Base-by-base conservation (phyloP, 2,888 invertebrate genomes). In the Drosophila prostipennis region DNA sequence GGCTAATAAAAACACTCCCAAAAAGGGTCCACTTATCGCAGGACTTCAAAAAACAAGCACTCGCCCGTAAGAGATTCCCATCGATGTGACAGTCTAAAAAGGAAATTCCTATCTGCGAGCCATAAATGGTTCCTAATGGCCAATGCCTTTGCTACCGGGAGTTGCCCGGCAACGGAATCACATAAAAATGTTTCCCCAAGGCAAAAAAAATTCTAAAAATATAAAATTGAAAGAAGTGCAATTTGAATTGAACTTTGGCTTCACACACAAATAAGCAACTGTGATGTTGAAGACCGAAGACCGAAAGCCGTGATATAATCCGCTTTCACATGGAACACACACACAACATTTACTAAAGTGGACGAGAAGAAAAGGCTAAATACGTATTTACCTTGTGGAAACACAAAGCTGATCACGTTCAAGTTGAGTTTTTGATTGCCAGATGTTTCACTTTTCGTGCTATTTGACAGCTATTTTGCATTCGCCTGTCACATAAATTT, bases 21-120 rank as follows among this genome's bases (percentile, higher is more conserved):
- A 70, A 58, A 58, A 58, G 48, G 71, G 71, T 68, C 48, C 42
- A 32, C 71, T 70, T 68, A 70, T 49, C 71, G 56, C 69, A 68
- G 45, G 40, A 19, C 43, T 29, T 34, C 11, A 34, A 65, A 65
- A 65, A 65, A 34, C 39, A 13, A 39, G 69, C 69, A 45, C 26
- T 39, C 34, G 16, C 32, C 69, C 56, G 16, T 55, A 19, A 32
- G 69, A 69, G 65, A 69, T 65, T 45, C n/a, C 34, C 65, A 69
- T 69, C 69, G 10, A 68, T 39, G 55, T 39, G 68, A 68, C 68
- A 68, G 54, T 36, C 36, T 19, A 46, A 26, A 45, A 46, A 55
- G 65, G 32, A 39, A 45, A 55, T 46, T 68, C 69, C 69, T 40
- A 63, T 63, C 61, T 63, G 14, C 11, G 32, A 34, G 23, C 43